Base-by-base conservation (phyloP, 1,140 invertebrate species). In the Atopsyche davidsoni region DNA sequence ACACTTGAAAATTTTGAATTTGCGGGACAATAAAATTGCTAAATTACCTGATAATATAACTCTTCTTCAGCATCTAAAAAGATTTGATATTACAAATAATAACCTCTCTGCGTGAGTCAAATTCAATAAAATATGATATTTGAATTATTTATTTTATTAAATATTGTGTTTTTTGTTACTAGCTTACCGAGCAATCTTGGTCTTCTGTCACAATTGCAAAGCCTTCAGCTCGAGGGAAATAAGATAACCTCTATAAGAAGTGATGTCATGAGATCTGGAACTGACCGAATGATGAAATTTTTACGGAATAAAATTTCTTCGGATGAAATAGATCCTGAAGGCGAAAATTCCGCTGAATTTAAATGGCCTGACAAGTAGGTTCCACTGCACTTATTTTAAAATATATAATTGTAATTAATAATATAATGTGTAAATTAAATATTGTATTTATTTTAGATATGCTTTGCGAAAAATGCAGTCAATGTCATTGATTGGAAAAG, bases 41-140 rank as follows among this genome's bases (percentile, higher is more conserved):
- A 60, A 70, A 34, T 64, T 95, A 35, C 89, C 90, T 1, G 82
- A 89, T 49, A 83, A 90, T 65, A 82, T 93, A 58, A 79, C 80
- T 19, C 63, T 82, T 45, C 63, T 93, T 22, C 78, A 86, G 50
- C 79, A 79, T 60, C 67, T 93, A 23, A 83, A 88, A 60, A 76
- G 87, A 54, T 73, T 94, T 19, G 89, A 94, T 70, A 60, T 94
- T 18, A 85, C 85, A 2, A 89, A 90, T 65, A 94, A 94, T 64
- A 79, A 79, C 60, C 66, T 91, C 51, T 78, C 80, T 55, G 76
- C 75, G 87, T 89, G 70, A 70, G 75, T 68, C 19, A 28, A 13
- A 2, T 18, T 40, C 22, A 13, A 52, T 10, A 24, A 46, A 25
- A 65, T 63, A 35, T 17, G 16, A 57, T 47, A 38, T 55, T 53